Conservation (phyloP, 1,140 invertebrate species). For the Pogonomyrmex californicus region DNA sequence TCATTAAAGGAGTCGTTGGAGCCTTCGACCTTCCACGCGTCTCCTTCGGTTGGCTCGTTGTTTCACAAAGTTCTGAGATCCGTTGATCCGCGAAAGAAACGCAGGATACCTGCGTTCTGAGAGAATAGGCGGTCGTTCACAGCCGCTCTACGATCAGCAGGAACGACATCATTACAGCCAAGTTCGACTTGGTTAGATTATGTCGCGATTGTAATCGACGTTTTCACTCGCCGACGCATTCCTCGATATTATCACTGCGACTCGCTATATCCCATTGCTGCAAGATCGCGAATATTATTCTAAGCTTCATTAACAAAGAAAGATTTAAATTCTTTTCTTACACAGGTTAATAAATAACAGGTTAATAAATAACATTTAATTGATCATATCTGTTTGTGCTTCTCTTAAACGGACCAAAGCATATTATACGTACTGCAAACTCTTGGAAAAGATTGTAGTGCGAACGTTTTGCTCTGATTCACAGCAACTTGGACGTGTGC, state of each 20-base stretch:
- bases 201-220: neutral
- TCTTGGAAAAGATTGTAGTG: neutral
- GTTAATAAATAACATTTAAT: conserved; percentile 13
- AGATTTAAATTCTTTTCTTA: neutral
- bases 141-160: conserved; percentile 7
- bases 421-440: neutral
- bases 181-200: conserved; percentile 56
- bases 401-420: neutral
- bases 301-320: neutral
- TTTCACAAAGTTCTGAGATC: conserved; percentile 21
- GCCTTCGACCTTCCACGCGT: conserved; percentile 1
- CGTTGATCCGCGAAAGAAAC: conserved; percentile 51
- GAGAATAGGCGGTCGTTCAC: conserved; percentile 56
- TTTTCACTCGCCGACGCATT: neutral
- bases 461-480: conserved; percentile 55
- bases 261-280: neutral
- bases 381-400: conserved; percentile 5
- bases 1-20: conserved; percentile 54
- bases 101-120: conserved; percentile 34
- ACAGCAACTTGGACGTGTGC: conserved; percentile 30
- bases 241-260: conserved; percentile 3
- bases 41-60: neutral
- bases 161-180: conserved; percentile 60
- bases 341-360: too few species aligned
- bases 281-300: neutral